phyloP scores from a whole-genome alignment of 2,888 invertebrate species.

The Morinoia aosen region DNA sequence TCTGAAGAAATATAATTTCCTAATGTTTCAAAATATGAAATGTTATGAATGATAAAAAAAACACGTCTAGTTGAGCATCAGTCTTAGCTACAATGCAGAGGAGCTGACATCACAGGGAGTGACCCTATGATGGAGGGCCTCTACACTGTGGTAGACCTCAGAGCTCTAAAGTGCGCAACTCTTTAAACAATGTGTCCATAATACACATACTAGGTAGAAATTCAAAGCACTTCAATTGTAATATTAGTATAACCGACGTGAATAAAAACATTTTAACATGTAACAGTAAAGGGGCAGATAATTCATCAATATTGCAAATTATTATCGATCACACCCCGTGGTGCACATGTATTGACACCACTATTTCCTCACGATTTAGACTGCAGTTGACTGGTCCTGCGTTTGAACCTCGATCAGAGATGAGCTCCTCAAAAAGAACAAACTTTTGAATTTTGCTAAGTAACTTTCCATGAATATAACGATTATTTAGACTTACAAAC shows the following conservation, averaged over 20 bases:
- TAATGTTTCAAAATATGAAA: too few relatives aligned
- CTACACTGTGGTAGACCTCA: background rate
- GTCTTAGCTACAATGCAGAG: background rate
- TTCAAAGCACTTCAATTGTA: background rate
- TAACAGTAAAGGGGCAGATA: background rate
- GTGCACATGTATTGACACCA: background rate
- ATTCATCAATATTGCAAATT: background rate
- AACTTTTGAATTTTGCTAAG: background rate
- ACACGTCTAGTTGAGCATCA: background rate
- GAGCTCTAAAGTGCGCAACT: background rate
- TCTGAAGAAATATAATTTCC: too few relatives aligned
- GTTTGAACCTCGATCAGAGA: background rate
- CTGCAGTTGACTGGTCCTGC: background rate
- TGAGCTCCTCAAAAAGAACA: background rate
- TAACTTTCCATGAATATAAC: background rate
- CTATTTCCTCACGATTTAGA: background rate
- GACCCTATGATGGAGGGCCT: background rate
- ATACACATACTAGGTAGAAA: background rate
- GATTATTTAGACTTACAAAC: background rate
- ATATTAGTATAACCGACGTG: background rate
- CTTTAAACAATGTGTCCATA: background rate
- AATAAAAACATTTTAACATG: background rate
- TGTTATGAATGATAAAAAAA: too few relatives aligned
- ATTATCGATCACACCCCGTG: background rate
- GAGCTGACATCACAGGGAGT: background rate